phyloP scores from a whole-genome alignment of 2,797 vertebrate species.

The Pantherophis vulpinus region DNA sequence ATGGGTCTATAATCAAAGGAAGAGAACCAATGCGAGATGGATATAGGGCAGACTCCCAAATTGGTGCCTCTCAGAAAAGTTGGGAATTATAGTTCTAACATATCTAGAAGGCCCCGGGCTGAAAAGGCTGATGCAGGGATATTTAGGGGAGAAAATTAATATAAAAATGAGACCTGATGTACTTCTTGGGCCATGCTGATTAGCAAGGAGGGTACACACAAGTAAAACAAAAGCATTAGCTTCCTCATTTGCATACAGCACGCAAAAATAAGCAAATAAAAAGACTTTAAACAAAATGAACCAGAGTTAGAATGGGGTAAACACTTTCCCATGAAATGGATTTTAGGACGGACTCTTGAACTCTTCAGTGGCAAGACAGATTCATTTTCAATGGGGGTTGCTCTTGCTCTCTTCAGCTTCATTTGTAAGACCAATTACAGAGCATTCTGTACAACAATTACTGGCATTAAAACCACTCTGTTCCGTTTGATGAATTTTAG shows the following conservation, averaged over 20 bases:
- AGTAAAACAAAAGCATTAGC: conserved; percentile 39
- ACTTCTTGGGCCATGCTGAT: background rate
- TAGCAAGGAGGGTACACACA: background rate
- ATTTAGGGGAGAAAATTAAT: background rate
- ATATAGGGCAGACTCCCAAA: background rate
- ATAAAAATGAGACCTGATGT: background rate
- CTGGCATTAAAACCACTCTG: conserved; percentile 72
- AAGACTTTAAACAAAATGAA: conserved; percentile 59
- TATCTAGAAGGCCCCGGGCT: background rate
- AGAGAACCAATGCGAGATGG: background rate
- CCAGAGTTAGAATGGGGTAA: conserved; percentile 58
- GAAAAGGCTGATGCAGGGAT: background rate
- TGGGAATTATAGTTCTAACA: background rate
- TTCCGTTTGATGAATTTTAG: conserved; percentile 80
- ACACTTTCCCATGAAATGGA: conserved; percentile 50
- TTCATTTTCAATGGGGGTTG: conserved; percentile 70
- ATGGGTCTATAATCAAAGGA: background rate
- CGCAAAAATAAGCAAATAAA: conserved; percentile 67
- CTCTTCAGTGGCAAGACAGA: conserved; percentile 61
- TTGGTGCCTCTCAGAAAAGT: background rate
- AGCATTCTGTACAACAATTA: conserved; percentile 78
- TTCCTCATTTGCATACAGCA: conserved; percentile 60
- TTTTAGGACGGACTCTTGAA: conserved; percentile 62
- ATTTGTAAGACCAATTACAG: conserved; percentile 78
- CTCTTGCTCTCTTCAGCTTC: conserved; percentile 72